Conservation (phyloP, 2,888 invertebrate species). For the Eupithecia vulgata region DNA sequence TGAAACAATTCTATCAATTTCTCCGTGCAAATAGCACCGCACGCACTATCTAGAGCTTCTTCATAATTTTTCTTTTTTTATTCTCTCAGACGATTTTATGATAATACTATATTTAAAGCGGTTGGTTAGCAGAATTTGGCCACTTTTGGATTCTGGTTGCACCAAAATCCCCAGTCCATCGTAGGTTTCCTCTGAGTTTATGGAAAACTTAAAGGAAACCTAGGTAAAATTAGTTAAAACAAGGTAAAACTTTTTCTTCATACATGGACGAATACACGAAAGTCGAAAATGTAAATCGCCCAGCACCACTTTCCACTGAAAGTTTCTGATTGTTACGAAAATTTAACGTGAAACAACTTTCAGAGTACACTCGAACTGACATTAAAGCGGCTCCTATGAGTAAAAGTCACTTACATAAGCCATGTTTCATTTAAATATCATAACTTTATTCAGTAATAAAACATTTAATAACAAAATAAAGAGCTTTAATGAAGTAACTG, state of each 20-base stretch:
- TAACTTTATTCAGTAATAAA: not conserved
- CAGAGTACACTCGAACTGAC: slow-evolving; percentile 15
- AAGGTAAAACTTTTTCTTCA: not conserved
- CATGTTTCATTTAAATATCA: slow-evolving; percentile 6
- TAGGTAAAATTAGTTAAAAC: not conserved
- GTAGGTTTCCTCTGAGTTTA: too few species aligned
- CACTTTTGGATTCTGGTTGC: not conserved
- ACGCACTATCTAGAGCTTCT: too few species aligned
- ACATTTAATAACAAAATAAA: not conserved
- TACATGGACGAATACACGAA: slow-evolving; percentile 1
- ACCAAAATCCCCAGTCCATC: not conserved
- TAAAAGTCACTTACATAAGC: slow-evolving; percentile 14
- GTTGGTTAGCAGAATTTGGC: too few species aligned
- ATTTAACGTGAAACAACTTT: slow-evolving; percentile 20
- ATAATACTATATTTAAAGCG: too few species aligned
- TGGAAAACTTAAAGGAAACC: not conserved
- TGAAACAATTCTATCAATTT: too few species aligned
- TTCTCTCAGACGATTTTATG: too few species aligned
- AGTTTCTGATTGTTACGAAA: slow-evolving; percentile 28
- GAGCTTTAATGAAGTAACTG: not conserved
- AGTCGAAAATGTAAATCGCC: slow-evolving; percentile 17
- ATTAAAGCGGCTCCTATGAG: slow-evolving; percentile 20
- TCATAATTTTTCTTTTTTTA: too few species aligned
- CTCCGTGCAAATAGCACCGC: too few species aligned
- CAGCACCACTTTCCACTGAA: slow-evolving; percentile 20